These are phyloP conservation scores for Meriones unguiculatus DNA, from an alignment of 2,113 vertebrate species.

Conservation along the genomic window DNA sequence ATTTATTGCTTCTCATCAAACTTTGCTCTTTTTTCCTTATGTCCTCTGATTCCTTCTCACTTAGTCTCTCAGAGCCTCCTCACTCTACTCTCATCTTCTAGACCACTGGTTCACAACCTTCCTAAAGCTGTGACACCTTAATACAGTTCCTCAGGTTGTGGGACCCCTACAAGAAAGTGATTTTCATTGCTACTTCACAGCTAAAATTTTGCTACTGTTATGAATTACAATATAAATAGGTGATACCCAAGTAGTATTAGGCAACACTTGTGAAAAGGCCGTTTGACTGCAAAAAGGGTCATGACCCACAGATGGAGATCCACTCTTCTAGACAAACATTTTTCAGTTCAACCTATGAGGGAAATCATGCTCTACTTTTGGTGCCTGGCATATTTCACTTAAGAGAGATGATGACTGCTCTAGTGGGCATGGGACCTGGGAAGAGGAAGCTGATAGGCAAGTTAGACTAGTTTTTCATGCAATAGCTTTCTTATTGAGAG, in stretches of 20 bases:
- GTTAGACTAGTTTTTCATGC: neutral
- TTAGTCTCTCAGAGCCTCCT: neutral
- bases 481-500: neutral
- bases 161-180: neutral
- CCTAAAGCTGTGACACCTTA: neutral
- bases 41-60: no score
- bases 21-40: no score
- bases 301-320: neutral
- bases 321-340: neutral
- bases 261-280: neutral
- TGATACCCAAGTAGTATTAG: neutral
- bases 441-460: neutral
- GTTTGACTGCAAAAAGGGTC: neutral
- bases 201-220: neutral
- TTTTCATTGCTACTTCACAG: neutral
- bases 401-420: neutral
- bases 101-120: neutral
- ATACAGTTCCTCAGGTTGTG: neutral
- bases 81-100: neutral
- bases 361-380: neutral
- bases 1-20: neutral
- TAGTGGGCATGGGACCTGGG: neutral
- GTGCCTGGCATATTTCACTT: neutral
- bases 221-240: neutral
- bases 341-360: neutral